phyloP scores from a whole-genome alignment of 2,113 vertebrate genomes.

The Emydura subglobosa region DNA sequence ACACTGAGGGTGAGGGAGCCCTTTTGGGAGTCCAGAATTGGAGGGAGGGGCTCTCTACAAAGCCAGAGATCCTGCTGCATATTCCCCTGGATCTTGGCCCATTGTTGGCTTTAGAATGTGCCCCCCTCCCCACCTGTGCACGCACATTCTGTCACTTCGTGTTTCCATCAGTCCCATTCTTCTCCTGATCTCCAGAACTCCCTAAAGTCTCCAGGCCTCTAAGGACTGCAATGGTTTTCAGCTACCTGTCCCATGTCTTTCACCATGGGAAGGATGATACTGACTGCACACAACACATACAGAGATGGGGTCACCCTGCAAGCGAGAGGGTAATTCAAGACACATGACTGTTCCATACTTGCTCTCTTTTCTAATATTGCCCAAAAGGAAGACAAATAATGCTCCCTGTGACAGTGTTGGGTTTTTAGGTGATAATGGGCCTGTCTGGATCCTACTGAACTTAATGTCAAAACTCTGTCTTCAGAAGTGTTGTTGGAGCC shows the following conservation, averaged over 20 bases:
- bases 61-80: background rate
- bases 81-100: background rate
- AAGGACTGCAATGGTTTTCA: too few species aligned
- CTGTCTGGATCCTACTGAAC: background rate
- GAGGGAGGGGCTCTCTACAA: fast-evolving
- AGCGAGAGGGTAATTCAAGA: background rate
- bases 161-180: fast-evolving
- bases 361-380: background rate
- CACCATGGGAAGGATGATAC: too few species aligned
- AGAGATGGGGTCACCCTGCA: background rate
- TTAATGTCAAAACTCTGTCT: background rate
- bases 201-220: background rate
- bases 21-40: fast-evolving
- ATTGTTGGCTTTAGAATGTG: background rate
- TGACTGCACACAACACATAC: too few species aligned
- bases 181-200: background rate
- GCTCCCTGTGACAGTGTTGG: background rate
- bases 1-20: background rate
- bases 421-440: too few species aligned
- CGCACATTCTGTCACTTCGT: background rate
- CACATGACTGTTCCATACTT: background rate
- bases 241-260: too few species aligned
- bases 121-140: background rate
- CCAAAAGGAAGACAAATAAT: background rate
- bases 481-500: background rate